These are phyloP conservation scores for Drosophila rubida DNA, from an alignment of 2,888 invertebrate genomes.

Conservation along the genomic window DNA sequence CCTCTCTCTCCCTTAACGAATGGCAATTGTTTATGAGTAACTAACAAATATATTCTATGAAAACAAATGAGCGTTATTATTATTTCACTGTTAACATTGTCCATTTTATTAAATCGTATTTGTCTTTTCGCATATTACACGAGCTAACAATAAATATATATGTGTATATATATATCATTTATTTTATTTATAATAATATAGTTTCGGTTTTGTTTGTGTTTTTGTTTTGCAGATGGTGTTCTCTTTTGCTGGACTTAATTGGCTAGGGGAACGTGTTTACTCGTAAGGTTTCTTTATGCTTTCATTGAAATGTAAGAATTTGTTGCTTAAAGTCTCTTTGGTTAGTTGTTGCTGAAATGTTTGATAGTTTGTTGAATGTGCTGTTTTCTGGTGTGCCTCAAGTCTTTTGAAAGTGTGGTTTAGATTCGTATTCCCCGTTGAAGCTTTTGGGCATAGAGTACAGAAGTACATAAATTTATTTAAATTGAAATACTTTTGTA, in stretches of 20 bases:
- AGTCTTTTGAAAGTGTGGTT: constrained; percentile 61
- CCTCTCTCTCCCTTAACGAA: constrained; percentile 10
- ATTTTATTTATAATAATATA: constrained; percentile 39
- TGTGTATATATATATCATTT: constrained; percentile 58
- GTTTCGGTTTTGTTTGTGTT: constrained; percentile 33
- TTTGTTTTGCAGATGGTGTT: constrained; percentile 43
- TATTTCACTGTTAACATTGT: constrained; percentile 56
- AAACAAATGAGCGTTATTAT: not conserved
- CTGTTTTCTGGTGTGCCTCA: constrained; percentile 34
- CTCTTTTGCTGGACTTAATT: constrained; percentile 46
- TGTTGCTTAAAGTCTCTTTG: constrained; percentile 55
- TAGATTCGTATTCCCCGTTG: constrained; percentile 20
- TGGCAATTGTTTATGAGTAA: constrained; percentile 2
- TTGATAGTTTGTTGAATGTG: constrained; percentile 29
- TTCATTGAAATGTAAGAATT: constrained; percentile 55
- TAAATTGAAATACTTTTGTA: constrained; percentile 44
- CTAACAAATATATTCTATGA: not conserved
- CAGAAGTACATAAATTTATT: constrained; percentile 23
- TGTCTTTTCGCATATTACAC: constrained; percentile 64
- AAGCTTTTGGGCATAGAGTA: constrained; percentile 7
- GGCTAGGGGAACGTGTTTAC: constrained; percentile 35
- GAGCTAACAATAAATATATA: constrained; percentile 75
- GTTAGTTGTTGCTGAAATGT: constrained; percentile 54
- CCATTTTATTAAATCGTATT: constrained; percentile 67
- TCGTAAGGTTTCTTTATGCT: constrained; percentile 3